Percentiles rank a stretch among this genome's conserved stretches.
Conservation (phyloP, 2,888 invertebrate species). For the Rhagonycha fulva region DNA sequence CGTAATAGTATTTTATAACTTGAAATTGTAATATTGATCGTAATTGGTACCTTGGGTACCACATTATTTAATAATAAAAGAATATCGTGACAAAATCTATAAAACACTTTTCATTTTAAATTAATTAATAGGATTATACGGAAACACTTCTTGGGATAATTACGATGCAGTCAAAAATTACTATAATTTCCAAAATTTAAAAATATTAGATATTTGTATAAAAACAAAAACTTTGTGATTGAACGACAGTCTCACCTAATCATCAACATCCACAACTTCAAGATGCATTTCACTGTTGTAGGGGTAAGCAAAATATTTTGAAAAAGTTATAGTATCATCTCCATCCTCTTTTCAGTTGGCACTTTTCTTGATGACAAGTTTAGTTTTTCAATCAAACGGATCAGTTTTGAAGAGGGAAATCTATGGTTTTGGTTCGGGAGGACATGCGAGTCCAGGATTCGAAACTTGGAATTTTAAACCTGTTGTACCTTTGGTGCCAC, state of each 20-base stretch:
- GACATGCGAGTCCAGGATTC: background rate
- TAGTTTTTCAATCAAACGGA: background rate
- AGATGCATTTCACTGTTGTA: background rate
- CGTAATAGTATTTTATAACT: background rate
- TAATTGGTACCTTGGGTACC: background rate
- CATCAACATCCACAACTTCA: background rate
- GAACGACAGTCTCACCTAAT: background rate
- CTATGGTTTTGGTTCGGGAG: background rate
- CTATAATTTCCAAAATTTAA: slow-evolving; percentile 11
- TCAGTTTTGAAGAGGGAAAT: background rate
- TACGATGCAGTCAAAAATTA: background rate
- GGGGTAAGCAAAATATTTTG: background rate
- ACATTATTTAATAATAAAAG: background rate
- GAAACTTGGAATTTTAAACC: background rate
- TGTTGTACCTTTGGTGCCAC: background rate
- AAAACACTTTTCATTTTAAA: slow-evolving; percentile 4
- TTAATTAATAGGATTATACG: slow-evolving; percentile 7
- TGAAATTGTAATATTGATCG: background rate
- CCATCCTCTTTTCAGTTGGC: background rate
- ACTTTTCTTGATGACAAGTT: background rate
- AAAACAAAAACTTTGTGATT: background rate
- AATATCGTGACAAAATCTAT: slow-evolving; percentile 7
- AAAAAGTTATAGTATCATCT: background rate
- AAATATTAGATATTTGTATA: slow-evolving; percentile 1
- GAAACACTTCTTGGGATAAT: slow-evolving; percentile 3